phyloP scores from a whole-genome alignment of 2,888 invertebrate genomes.

The Metalampra italica region DNA sequence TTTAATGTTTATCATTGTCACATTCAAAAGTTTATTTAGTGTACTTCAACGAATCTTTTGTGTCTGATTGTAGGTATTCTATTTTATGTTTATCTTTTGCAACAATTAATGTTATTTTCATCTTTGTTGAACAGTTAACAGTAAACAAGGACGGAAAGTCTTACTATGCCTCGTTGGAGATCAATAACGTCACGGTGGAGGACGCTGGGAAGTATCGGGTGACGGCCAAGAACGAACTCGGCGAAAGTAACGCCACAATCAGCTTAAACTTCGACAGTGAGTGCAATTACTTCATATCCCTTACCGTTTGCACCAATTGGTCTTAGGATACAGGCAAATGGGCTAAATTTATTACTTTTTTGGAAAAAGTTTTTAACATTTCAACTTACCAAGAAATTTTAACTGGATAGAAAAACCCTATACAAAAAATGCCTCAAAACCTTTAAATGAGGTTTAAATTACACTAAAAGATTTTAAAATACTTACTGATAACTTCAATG shows the following conservation, averaged over 20 bases:
- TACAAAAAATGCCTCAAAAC: too few relatives aligned
- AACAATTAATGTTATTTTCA: neutral
- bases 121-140: constrained; percentile 80
- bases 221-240: constrained; percentile 97
- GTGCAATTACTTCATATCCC: constrained; percentile 52
- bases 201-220: constrained; percentile 98
- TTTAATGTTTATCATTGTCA: neutral
- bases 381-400: too few relatives aligned
- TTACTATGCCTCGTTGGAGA: constrained; percentile 95
- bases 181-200: constrained; percentile 96
- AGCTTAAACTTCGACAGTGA: constrained; percentile 99
- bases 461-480: too few relatives aligned
- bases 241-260: constrained; percentile 97
- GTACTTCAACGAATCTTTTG: too few relatives aligned
- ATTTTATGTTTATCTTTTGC: neutral
- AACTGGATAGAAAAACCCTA: too few relatives aligned
- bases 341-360: too few relatives aligned
- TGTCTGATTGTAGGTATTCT: neutral
- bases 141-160: constrained; percentile 95
- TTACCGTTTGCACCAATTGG: neutral
- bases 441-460: too few relatives aligned
- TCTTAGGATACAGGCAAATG: too few relatives aligned
- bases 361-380: too few relatives aligned
- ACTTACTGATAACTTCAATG: too few relatives aligned
- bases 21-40: too few relatives aligned